These are phyloP conservation scores for Heterotilapia buettikoferi DNA, from an alignment of 2,113 vertebrate genomes.

Conservation along the genomic window DNA sequence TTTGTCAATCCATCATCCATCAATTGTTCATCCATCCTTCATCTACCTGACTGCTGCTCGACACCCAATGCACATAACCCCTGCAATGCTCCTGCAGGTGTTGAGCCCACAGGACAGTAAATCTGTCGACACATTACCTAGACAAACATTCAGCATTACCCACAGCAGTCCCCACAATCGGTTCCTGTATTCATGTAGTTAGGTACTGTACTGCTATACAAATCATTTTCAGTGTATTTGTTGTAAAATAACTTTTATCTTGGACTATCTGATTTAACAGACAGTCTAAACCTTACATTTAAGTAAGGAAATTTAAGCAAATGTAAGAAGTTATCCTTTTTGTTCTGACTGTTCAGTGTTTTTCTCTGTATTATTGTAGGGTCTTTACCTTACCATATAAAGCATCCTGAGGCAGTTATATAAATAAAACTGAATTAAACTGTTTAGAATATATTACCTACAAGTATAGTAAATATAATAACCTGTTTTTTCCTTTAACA, in stretches of 20 bases:
- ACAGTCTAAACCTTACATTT: neutral
- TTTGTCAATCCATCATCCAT: neutral
- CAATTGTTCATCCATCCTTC: neutral
- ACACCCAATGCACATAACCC: neutral
- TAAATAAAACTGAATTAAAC: neutral
- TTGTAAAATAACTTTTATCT: neutral
- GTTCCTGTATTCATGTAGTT: neutral
- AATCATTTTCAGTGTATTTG: neutral
- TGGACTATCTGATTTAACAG: neutral
- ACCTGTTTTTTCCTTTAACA: neutral
- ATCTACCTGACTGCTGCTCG: neutral
- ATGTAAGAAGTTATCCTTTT: neutral
- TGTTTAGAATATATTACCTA: neutral
- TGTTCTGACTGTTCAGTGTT: neutral
- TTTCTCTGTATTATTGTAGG: neutral
- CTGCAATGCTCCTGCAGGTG: neutral
- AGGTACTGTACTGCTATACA: neutral
- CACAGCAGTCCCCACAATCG: neutral
- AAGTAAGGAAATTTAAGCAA: neutral
- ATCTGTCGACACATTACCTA: neutral
- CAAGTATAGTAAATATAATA: neutral
- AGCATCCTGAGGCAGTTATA: neutral
- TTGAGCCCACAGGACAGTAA: neutral
- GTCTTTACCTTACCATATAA: neutral
- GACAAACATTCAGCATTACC: neutral